These are phyloP conservation scores for Collichthys lucidus DNA, from an alignment of 2,113 vertebrate genomes.

Conservation along the genomic window DNA sequence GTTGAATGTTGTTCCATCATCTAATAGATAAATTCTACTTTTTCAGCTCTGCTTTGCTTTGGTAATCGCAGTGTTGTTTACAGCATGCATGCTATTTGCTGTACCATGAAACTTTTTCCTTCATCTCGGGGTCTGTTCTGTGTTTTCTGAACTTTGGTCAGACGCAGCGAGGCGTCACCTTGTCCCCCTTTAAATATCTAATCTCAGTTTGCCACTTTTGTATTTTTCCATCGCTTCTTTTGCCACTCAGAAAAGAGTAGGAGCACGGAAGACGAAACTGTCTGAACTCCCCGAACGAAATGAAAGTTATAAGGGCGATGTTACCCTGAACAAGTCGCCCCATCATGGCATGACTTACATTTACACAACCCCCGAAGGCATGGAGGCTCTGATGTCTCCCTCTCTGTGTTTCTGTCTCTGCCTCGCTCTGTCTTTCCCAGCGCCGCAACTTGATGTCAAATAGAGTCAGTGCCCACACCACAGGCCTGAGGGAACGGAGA, in stretches of 20 bases:
- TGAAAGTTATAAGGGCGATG: conserved; percentile 75
- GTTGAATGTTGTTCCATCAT: background rate
- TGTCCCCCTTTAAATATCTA: conserved; percentile 28
- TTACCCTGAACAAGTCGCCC: conserved; percentile 73
- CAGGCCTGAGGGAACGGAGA: conserved; percentile 75
- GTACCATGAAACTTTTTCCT: background rate
- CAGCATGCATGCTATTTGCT: background rate
- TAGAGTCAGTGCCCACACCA: conserved; percentile 80
- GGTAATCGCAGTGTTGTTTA: background rate
- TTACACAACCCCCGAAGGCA: conserved; percentile 78
- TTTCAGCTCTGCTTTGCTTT: background rate
- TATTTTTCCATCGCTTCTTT: conserved; percentile 56
- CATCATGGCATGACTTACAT: conserved; percentile 78
- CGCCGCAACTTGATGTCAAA: conserved; percentile 77
- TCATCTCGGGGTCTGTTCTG: background rate
- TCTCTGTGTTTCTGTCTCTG: conserved; percentile 71
- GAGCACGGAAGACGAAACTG: conserved; percentile 58
- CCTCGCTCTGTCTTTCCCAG: conserved; percentile 75
- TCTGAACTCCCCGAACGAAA: conserved; percentile 72
- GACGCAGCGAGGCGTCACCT: conserved; percentile 33
- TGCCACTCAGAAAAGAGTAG: conserved; percentile 46
- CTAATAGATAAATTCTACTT: background rate
- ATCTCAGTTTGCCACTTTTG: conserved; percentile 47
- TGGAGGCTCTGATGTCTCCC: conserved; percentile 71
- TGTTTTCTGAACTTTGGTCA: conserved; percentile 21